Evolutionary conservation across 2,888 invertebrate species (phyloP), one percentile per base, ranked within the genome.

Genomic region (Lasioglossum zephyrum): DNA sequence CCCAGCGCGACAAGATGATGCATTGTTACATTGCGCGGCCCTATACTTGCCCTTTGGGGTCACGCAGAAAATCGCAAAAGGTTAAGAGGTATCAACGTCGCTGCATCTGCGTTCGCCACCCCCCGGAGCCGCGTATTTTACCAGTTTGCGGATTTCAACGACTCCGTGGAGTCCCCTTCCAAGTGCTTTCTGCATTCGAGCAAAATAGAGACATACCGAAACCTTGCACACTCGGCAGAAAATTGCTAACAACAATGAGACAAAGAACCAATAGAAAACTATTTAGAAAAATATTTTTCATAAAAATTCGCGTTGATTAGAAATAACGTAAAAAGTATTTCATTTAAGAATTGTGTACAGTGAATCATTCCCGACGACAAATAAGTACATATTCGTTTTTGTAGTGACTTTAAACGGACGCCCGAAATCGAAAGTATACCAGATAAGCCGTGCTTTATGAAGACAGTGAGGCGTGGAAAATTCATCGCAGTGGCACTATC

Each of bases 1-100:
- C 93, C 93, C 92, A 93, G 91, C 93, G 94, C 93, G 94, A 94
- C 94, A 94, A 94, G 92, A 94, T 93, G 94, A 94, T 93, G 93
- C 92, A 94, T 94, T 90, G 94, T 92, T 92, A 92, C 92, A 93
- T 91, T 92, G 90, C 86, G 79, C 88, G 87, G 88, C 86, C 88
- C 90, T 88, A 88, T 88, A 87, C 90, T 83, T 87, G 88, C 91
- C 90, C 91, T 89, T 87, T 87, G 80, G 92, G 92, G 89, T 85
- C 85, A 87, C 85, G 84, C 88, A 89, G 88, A 92, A 92, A 92
- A 90, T 92, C 89, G 87, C 89, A 87, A 87, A 57, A 80, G 92
- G 91, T 87, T 89, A 90, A 86, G 75, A 91, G 91, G 82, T 90
- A 90, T 89, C 90, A 79, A 78, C 82, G 86, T 73, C 70, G 60